A percentile compares a stretch with the other conserved stretches of the same genome.
phyloP scores from a whole-genome alignment of 2,888 invertebrate genomes.

The Erynnis tages region DNA sequence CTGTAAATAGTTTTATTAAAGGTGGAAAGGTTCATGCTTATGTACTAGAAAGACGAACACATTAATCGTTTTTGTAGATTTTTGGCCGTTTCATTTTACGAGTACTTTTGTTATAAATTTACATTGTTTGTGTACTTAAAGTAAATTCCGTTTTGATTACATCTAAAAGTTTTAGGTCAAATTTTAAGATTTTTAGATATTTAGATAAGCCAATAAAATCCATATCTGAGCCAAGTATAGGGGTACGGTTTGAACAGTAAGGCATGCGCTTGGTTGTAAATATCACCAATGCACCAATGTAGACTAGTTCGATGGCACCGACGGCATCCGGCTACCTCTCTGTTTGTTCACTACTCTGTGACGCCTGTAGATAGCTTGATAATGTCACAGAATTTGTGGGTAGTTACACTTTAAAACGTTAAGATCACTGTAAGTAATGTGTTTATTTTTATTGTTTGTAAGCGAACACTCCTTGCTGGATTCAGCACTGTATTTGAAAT shows the following conservation, averaged over 20 bases:
- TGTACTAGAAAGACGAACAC: too few species aligned
- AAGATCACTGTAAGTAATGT: not conserved
- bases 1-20: too few species aligned
- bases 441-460: not conserved
- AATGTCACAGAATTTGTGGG: constrained; percentile 1
- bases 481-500: too few species aligned
- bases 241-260: constrained; percentile 19
- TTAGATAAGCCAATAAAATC: too few species aligned
- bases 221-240: constrained; percentile 33
- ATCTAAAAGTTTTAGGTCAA: too few species aligned
- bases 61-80: too few species aligned
- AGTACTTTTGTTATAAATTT: too few species aligned
- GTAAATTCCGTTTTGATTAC: too few species aligned
- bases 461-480: too few species aligned
- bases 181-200: too few species aligned
- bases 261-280: constrained; percentile 36
- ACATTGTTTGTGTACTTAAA: too few species aligned
- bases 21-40: not conserved
- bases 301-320: constrained; percentile 25
- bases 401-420: constrained; percentile 20
- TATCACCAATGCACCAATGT: constrained; percentile 27
- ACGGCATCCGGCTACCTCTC: constrained; percentile 31
- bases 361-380: constrained; percentile 16
- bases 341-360: constrained; percentile 34
- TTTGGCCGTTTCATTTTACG: not conserved